Evolutionary conservation across 2,797 vertebrate species (phyloP).

Genomic region (Morus bassanus): DNA sequence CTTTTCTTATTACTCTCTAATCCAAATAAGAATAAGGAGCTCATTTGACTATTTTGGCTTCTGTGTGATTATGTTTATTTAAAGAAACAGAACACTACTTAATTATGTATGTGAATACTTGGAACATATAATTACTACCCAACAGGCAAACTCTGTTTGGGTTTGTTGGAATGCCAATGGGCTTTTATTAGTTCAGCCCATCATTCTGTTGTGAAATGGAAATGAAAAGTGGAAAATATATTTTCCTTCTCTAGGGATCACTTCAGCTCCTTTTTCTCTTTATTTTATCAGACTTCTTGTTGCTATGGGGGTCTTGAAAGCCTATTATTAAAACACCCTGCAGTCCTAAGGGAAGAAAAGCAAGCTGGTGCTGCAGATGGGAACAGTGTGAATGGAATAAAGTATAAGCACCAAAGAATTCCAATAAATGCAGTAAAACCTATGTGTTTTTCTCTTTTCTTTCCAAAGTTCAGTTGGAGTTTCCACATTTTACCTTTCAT

Average conservation of each 20-base stretch:
- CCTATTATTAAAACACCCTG: slow-evolving; percentile 69
- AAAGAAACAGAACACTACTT: slow-evolving; percentile 39
- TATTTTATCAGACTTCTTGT: slow-evolving; percentile 59
- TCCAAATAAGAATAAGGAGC: background rate
- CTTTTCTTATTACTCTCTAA: background rate
- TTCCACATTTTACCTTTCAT: background rate
- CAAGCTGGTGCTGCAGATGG: slow-evolving; percentile 72
- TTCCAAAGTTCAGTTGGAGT: background rate
- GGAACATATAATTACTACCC: slow-evolving; percentile 31
- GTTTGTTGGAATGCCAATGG: slow-evolving; percentile 33
- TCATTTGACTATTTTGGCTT: background rate
- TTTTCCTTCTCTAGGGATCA: slow-evolving; percentile 58
- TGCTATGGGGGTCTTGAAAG: slow-evolving; percentile 48
- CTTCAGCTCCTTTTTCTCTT: slow-evolving; percentile 46
- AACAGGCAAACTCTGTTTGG: slow-evolving; percentile 23
- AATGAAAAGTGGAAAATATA: slow-evolving; percentile 64
- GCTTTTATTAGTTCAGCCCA: slow-evolving; percentile 41
- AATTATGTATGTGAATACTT: slow-evolving; percentile 41
- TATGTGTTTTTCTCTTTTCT: background rate
- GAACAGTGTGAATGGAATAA: slow-evolving; percentile 48
- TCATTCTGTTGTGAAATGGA: slow-evolving; percentile 43
- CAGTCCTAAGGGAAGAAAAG: slow-evolving; percentile 66
- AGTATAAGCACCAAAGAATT: slow-evolving; percentile 14
- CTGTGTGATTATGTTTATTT: background rate
- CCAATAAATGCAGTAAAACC: background rate